Base-by-base conservation (phyloP, 2,888 invertebrate genomes). In the Helobdella robusta region DNA sequence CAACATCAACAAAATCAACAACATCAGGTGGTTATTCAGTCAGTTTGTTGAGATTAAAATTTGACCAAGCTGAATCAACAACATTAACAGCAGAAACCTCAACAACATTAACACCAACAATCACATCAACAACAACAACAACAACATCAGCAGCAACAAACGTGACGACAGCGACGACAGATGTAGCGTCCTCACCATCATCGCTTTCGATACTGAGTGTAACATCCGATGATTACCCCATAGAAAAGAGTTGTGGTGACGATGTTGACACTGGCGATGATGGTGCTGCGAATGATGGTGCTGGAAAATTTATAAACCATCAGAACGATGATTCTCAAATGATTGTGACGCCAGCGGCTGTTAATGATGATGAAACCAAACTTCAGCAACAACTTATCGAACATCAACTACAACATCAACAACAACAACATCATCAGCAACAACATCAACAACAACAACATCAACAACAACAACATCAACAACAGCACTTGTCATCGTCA, bases 321-420 rank as follows among this genome's bases (percentile, higher is more conserved):
- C n/a, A n/a, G n/a, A n/a, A n/a, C n/a, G n/a, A n/a, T n/a, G n/a
- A n/a, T n/a, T n/a, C n/a, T n/a, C n/a, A n/a, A n/a, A n/a, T n/a
- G n/a, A n/a, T n/a, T n/a, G n/a, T n/a, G n/a, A n/a, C n/a, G n/a
- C n/a, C n/a, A n/a, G n/a, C n/a, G n/a, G n/a, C n/a, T n/a, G n/a
- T n/a, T n/a, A n/a, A n/a, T n/a, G n/a, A n/a, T n/a, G n/a, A n/a
- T n/a, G n/a, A n/a, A n/a, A n/a, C n/a, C n/a, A n/a, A n/a, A n/a
- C n/a, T n/a, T 48, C 48, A 48, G 3, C 48, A 18, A 5, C 35
- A 34, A 15, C 32, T 3, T 18, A 2, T n/a, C 59, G 3, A 20
- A 34, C 59, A 59, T 23, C 59, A 34, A 5, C 59, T n/a, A 18
- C 59, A 32, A 18, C 60, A 44, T 35, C 60, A n/a, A 20, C 44